phyloP scores from a whole-genome alignment of 1,140 invertebrate species.

The Lanistes nyassanus region DNA sequence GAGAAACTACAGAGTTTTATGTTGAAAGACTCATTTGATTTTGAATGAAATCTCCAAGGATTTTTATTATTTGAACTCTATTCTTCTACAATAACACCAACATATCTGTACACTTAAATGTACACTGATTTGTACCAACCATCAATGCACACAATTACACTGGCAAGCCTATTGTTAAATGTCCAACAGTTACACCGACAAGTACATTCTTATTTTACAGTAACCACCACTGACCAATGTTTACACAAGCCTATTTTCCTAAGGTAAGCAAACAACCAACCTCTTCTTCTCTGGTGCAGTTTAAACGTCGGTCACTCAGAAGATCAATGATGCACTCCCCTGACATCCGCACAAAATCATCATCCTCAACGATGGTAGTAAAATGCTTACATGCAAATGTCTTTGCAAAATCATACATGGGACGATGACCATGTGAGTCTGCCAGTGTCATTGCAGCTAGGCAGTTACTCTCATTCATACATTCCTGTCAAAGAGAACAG shows the following conservation, averaged over 20 bases:
- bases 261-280: constrained; percentile 6
- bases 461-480: constrained; percentile 58
- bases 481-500: constrained; percentile 25
- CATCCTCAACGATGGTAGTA: constrained; percentile 45
- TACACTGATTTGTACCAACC: no score
- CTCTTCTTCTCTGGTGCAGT: constrained; percentile 53
- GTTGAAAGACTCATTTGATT: no score
- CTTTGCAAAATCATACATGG: constrained; percentile 55
- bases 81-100: no score
- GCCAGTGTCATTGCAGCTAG: constrained; percentile 55
- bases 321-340: constrained; percentile 54
- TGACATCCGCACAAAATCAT: constrained; percentile 57
- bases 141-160: no score
- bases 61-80: no score
- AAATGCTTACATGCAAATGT: constrained; percentile 53
- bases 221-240: background rate
- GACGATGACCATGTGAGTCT: constrained; percentile 52
- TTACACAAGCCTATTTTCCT: background rate
- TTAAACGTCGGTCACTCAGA: constrained; percentile 49
- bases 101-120: no score
- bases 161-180: no score
- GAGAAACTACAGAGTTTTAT: no score
- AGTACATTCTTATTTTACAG: no score
- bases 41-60: no score
- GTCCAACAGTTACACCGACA: no score